A percentile compares a stretch with the other conserved stretches of the same genome.
Evolutionary conservation across 2,888 invertebrate species (phyloP).

Genomic region (Pherbina coryleti): DNA sequence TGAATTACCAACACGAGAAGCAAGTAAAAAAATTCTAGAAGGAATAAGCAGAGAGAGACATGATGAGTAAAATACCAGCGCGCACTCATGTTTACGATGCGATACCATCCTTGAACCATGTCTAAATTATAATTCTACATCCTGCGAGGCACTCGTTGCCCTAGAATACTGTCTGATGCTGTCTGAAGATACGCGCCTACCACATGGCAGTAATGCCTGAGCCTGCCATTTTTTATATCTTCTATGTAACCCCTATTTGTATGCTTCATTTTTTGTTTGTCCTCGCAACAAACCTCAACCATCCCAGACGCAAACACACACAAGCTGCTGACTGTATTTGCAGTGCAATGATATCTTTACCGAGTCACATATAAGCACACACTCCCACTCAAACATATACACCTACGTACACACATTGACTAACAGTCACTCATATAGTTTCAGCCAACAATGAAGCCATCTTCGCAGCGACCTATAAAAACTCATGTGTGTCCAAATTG

Average conservation of each 20-base stretch:
- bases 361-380: too few relatives aligned
- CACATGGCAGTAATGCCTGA: not conserved
- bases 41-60: not conserved
- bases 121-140: slow-evolving; percentile 12
- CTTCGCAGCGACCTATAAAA: not conserved
- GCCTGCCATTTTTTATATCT: not conserved
- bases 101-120: slow-evolving; percentile 1
- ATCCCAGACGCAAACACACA: not conserved
- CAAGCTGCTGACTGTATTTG: not conserved
- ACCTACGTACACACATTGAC: not conserved
- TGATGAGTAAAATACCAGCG: too few relatives aligned
- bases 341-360: too few relatives aligned
- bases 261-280: slow-evolving; percentile 7
- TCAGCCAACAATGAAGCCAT: slow-evolving; percentile 15
- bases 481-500: slow-evolving; percentile 1
- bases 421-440: too few relatives aligned
- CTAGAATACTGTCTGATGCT: not conserved
- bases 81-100: not conserved
- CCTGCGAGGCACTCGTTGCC: not conserved
- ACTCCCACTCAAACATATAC: not conserved
- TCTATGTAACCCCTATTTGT: not conserved
- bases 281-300: not conserved
- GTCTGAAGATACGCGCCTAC: not conserved
- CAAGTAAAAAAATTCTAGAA: not conserved
- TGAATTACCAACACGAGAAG: not conserved